Percentiles rank a stretch among this genome's conserved stretches.
Conservation (phyloP, 2,888 invertebrate genomes). For the Erebia aethiops region DNA sequence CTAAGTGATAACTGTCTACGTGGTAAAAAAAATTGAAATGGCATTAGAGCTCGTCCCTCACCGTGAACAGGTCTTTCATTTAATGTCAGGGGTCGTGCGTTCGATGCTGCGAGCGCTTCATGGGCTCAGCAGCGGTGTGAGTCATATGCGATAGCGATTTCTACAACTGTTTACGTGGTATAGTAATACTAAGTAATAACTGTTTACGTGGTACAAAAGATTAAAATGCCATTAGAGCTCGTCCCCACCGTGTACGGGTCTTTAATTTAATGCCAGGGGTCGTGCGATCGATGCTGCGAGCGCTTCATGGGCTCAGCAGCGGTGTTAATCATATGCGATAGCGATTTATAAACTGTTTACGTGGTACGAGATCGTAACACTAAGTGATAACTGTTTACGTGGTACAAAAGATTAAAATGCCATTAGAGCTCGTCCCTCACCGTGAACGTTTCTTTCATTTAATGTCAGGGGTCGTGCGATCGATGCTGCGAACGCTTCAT, state of each 20-base stretch:
- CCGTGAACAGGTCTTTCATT: conserved; percentile 59
- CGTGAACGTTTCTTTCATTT: conserved; percentile 59
- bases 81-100: conserved; percentile 77
- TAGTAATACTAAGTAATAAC: too few relatives aligned
- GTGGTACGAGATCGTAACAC: too few relatives aligned
- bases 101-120: conserved; percentile 60
- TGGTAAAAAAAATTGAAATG: too few relatives aligned
- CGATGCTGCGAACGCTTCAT: conserved; percentile 58
- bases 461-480: conserved; percentile 78
- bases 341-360: too few relatives aligned
- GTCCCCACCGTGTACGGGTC: conserved; percentile 57
- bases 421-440: too few relatives aligned
- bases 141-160: conserved; percentile 2
- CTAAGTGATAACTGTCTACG: too few relatives aligned
- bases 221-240: conserved; percentile 39
- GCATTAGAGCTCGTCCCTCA: too few relatives aligned
- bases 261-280: conserved; percentile 76
- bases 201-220: conserved; percentile 30
- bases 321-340: neutral
- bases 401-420: too few relatives aligned
- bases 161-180: too few relatives aligned
- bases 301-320: conserved; percentile 13
- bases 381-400: too few relatives aligned
- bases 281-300: conserved; percentile 70
- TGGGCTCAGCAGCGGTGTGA: neutral